A percentile compares a stretch with the other conserved stretches of the same genome.
phyloP scores from a whole-genome alignment of 2,797 vertebrate genomes.

The Uromys caudimaculatus region DNA sequence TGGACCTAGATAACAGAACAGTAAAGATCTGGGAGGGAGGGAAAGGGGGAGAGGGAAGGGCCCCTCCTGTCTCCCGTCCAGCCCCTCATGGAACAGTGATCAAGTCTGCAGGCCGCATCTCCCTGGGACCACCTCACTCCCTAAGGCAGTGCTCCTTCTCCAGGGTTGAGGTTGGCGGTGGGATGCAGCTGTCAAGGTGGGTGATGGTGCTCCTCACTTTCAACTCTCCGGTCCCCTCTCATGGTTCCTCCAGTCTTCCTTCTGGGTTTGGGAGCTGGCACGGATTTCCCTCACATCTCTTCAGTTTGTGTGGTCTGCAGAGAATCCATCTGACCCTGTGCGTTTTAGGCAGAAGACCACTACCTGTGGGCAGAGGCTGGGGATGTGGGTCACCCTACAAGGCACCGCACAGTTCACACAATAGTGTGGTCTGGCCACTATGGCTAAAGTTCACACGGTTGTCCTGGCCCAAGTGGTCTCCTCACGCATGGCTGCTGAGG shows the following conservation, averaged over 20 bases:
- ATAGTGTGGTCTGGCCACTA: neutral
- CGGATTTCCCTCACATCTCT: neutral
- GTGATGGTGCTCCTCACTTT: neutral
- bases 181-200: neutral
- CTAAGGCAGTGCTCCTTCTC: neutral
- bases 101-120: neutral
- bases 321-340: neutral
- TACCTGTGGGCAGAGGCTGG: neutral
- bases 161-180: slow-evolving; percentile 6
- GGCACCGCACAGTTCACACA: neutral
- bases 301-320: neutral
- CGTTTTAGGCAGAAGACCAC: neutral
- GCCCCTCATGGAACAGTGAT: neutral
- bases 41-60: too few species aligned
- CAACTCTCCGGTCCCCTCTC: fast-evolving
- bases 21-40: neutral
- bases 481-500: neutral
- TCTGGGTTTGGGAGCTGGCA: neutral
- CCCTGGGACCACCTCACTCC: too few species aligned
- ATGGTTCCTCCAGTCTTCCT: neutral
- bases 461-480: neutral
- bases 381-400: neutral
- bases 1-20: neutral
- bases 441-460: neutral
- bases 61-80: neutral